Base-by-base conservation (phyloP, 2,797 vertebrate species). In the Cirrhinus mrigala region DNA sequence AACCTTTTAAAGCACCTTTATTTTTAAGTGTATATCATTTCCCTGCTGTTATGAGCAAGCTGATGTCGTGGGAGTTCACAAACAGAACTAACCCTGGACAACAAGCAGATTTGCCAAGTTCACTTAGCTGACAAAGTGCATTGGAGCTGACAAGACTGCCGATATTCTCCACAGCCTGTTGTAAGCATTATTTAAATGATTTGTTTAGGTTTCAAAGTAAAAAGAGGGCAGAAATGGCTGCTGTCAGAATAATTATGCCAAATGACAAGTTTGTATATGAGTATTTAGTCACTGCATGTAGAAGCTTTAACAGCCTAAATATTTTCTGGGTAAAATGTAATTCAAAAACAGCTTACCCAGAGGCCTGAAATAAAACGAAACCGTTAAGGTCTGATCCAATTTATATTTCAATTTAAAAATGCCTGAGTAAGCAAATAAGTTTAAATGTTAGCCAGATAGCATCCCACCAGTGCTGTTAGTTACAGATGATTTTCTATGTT, bases 161-260 rank as follows among this genome's bases (percentile, higher is more conserved):
- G 64, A 79, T 79, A 54, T 44, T 9, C 24, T 37, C 50, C 40
- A 71, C 14, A n/a, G 22, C 18, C 62, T 29, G 16, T 14, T 9
- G 6, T 56, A 83, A 87, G 75, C 56, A 83, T 46, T 83, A 83
- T 83, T 78, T 54, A 33, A 83, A 83, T 83, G 1, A 68, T 29
- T 74, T 62, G 56, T 78, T 82, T 70, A 48, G n/a, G n/a, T 56
- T 33, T 50, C 8, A 46, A 46, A 54, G n/a, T 58, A 18, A 20
- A 37, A 75, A 29, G 27, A 9, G 56, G 6, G 14, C 18, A 29
- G 6, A 56, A 20, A 44, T 64, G 44, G 73, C 71, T 77, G 46
- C 20, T 15, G 22, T 83, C 16, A 78, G 64, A 60, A 58, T 27
- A 56, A 60, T 69, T 29, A 33, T 3, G 6, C 10, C 33, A 78